phyloP scores from a whole-genome alignment of 2,797 vertebrate genomes.

The Poeciliopsis infans region DNA sequence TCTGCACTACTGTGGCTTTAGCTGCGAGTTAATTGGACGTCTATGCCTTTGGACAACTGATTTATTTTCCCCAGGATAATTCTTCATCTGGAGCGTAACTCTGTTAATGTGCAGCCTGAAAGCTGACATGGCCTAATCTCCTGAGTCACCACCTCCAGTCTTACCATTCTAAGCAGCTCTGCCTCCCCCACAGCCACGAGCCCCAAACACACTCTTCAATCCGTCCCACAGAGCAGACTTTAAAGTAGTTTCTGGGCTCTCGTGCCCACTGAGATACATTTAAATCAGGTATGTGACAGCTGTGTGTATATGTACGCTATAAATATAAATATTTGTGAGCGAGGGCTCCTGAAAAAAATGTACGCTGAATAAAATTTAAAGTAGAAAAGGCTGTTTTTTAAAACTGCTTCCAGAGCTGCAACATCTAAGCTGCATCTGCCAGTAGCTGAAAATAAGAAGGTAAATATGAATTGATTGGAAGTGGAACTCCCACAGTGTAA shows the following conservation, averaged over 20 bases:
- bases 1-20: conserved; percentile 28
- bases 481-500: conserved; percentile 57
- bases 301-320: conserved; percentile 41
- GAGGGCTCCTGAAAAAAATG: conserved; percentile 42
- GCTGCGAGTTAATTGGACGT: conserved; percentile 58
- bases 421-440: conserved; percentile 60
- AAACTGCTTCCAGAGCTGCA: conserved; percentile 54
- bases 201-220: conserved; percentile 36
- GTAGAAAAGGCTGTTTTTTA: conserved; percentile 44
- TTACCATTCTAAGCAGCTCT: conserved; percentile 33
- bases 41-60: conserved; percentile 48
- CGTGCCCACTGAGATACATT: conserved; percentile 58
- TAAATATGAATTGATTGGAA: conserved; percentile 78
- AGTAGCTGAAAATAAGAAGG: conserved; percentile 64
- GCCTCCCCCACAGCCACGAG: conserved; percentile 16
- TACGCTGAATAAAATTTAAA: conserved; percentile 48
- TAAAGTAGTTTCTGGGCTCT: conserved; percentile 43
- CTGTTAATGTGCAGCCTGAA: conserved; percentile 53
- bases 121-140: conserved; percentile 42
- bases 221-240: conserved; percentile 42
- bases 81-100: conserved; percentile 48
- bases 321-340: conserved; percentile 50
- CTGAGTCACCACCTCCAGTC: conserved; percentile 35
- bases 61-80: conserved; percentile 47
- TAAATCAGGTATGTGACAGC: conserved; percentile 66